A percentile compares a stretch with the other conserved stretches of the same genome.
phyloP scores from a whole-genome alignment of 30 jellyfish, hydroid and myxozoan genomes.

The Morbakka virulenta region DNA sequence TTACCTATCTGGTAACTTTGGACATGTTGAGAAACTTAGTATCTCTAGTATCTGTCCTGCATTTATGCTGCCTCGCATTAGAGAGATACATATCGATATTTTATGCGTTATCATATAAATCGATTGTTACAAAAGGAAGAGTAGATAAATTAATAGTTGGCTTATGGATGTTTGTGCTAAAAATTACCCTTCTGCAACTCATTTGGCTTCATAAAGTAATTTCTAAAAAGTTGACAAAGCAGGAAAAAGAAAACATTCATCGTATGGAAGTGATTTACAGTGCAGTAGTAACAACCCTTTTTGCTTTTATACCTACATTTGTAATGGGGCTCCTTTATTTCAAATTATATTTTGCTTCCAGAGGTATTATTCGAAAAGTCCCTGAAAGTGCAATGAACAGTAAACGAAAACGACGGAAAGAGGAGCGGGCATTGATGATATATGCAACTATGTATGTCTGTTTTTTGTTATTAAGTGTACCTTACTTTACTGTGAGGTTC shows the following conservation, averaged over 20 bases:
- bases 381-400: neutral
- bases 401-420: neutral
- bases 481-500: slow-evolving; percentile 18
- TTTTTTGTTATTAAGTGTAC: slow-evolving; percentile 26
- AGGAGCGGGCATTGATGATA: slow-evolving; percentile 1
- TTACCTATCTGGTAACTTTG: slow-evolving; percentile 14
- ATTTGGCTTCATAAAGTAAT: slow-evolving; percentile 50
- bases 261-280: neutral
- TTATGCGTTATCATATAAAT: slow-evolving; percentile 77
- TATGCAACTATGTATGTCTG: slow-evolving; percentile 24
- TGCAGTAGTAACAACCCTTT: neutral
- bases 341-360: slow-evolving; percentile 3
- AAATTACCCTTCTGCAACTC: slow-evolving; percentile 48
- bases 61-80: slow-evolving; percentile 60
- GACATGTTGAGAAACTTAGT: slow-evolving; percentile 41
- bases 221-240: neutral
- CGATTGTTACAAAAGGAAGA: slow-evolving; percentile 67
- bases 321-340: slow-evolving; percentile 6
- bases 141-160: slow-evolving; percentile 35
- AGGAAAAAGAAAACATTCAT: neutral
- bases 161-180: slow-evolving; percentile 54
- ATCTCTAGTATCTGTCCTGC: slow-evolving; percentile 64
- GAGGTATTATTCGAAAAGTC: slow-evolving; percentile 16
- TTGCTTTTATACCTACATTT: slow-evolving; percentile 23
- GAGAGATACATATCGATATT: slow-evolving; percentile 80